Conservation (phyloP, 2,797 vertebrate genomes). For the Zenarchopterus dispar region DNA sequence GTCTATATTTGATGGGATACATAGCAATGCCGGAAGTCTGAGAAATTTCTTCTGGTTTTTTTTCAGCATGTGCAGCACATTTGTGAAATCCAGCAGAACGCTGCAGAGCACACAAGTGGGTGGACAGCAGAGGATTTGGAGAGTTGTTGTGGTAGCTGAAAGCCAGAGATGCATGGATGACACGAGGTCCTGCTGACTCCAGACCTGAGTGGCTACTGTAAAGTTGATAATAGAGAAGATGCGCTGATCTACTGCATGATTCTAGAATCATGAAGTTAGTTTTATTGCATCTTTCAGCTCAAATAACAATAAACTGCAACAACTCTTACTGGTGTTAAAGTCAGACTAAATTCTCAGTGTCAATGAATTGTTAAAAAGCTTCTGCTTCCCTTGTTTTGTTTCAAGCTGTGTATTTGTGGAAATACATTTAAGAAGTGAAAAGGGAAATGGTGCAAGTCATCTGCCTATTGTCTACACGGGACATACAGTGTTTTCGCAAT, state of each 20-base stretch:
- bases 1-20: constrained; percentile 38
- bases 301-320: no score
- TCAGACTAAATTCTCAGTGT: no score
- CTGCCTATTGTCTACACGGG: no score
- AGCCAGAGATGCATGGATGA: constrained; percentile 6
- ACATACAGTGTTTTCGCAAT: no score
- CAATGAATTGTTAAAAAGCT: no score
- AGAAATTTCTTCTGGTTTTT: not conserved
- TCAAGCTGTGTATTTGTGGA: no score
- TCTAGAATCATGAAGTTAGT: not conserved
- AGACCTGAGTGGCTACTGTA: not conserved
- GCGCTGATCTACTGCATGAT: not conserved
- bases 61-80: constrained; percentile 16
- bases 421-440: no score
- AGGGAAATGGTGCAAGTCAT: no score
- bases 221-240: not conserved
- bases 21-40: constrained; percentile 28
- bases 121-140: constrained; percentile 13
- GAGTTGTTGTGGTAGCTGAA: constrained; percentile 1
- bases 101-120: constrained; percentile 10
- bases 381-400: no score
- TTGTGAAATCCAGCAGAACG: constrained; percentile 17
- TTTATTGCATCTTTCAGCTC: no score
- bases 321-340: no score
- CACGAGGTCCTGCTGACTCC: not conserved